A percentile compares a stretch with the other conserved stretches of the same genome.
These are phyloP conservation scores for Tetragonisca angustula DNA, from an alignment of 2,888 invertebrate species.

Conservation along the genomic window DNA sequence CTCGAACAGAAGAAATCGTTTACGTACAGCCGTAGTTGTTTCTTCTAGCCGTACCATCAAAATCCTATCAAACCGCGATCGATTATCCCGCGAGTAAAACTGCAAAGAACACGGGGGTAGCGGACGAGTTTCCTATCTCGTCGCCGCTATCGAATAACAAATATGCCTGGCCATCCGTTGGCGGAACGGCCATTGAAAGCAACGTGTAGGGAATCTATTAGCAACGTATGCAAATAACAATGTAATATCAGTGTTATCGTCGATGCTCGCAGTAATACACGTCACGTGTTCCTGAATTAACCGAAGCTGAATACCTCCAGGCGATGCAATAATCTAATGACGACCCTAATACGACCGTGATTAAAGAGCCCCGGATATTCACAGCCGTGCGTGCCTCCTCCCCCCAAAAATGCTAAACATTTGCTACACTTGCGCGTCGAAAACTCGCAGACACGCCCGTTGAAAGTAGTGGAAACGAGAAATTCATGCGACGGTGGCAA, in stretches of 20 bases:
- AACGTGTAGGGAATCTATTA: conserved; percentile 37
- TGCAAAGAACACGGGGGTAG: background rate
- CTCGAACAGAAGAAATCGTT: background rate
- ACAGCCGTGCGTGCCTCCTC: background rate
- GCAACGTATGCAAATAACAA: conserved; percentile 53
- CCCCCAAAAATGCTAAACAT: background rate
- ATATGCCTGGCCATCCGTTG: background rate
- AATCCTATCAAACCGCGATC: background rate
- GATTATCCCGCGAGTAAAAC: conserved; percentile 25
- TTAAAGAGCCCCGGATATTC: conserved; percentile 43
- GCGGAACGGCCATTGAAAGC: conserved; percentile 20
- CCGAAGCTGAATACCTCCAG: conserved; percentile 45
- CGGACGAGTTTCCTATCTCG: conserved; percentile 11
- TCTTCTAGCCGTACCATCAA: background rate
- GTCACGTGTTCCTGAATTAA: conserved; percentile 48
- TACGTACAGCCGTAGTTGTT: no score
- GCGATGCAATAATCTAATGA: conserved; percentile 55
- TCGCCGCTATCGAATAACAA: conserved; percentile 6
- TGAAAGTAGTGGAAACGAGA: no score
- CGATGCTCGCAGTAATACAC: conserved; percentile 46
- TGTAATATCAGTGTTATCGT: conserved; percentile 54
- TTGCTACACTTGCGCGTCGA: background rate
- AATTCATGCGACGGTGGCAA: no score
- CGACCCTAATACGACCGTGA: conserved; percentile 33
- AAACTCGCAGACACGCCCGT: no score